Evolutionary conservation across 2,113 vertebrate genomes (phyloP), one percentile per base, ranked within the genome.

Genomic region (Malurus elegans): DNA sequence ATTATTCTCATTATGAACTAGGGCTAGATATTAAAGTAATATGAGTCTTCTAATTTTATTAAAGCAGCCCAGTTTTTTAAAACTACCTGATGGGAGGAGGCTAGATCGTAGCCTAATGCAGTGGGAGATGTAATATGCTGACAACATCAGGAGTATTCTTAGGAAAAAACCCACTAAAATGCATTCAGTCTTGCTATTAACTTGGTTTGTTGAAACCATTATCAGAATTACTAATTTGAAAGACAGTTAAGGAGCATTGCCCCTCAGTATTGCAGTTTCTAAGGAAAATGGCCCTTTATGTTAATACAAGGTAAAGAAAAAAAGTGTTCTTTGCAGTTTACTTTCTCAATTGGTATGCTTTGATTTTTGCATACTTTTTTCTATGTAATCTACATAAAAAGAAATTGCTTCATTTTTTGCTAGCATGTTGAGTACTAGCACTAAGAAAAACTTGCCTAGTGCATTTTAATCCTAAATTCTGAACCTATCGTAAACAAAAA

Each of bases 381-480:
- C 28, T 17, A 31, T 32, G 8, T 44, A 10, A 36, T 1, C 0
- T 60, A 24, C 8, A 1, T 2, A 14, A 7, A 28, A 29, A 50
- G 40, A 65, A 21, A 48, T 29, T 31, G 3, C 7, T 48, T 61
- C 29, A 4, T 4, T 75, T 92, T 92, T 67, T 65, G n/a, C 26
- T 34, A 51, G 3, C 4, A 4, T 47, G 15, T 32, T 4, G 14
- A 25, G 34, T 67, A 20, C 32, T 60, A 50, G 16, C 8, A 32
- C 7, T 28, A 53, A 81, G 16, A 90, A 88, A 72, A 32, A 6
- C 6, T 71, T 81, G 75, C 32, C 34, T 71, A 38, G 19, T 51
- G 23, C 4, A 14, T 58, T 91, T 75, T 25, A 61, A 36, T 23
- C 7, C 24, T 50, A 66, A 58, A 34, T 32, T n/a, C 19, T 25